Conservation (phyloP, 2,113 vertebrate genomes). For the Nanorana parkeri region DNA sequence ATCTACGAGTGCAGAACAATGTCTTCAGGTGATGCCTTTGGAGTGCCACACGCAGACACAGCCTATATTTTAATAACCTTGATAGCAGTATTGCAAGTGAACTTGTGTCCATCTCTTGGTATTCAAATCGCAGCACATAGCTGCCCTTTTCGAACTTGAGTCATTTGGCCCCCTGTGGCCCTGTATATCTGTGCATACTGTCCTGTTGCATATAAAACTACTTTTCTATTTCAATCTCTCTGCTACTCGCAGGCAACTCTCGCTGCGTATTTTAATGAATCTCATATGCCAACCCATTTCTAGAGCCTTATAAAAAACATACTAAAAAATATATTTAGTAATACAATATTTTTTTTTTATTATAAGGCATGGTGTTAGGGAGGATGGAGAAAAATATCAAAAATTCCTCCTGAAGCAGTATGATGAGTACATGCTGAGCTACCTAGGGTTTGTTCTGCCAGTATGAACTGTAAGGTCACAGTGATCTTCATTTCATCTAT, state of each 20-base stretch:
- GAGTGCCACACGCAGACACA: conserved; percentile 18
- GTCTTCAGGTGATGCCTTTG: conserved; percentile 50
- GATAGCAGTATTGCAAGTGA: conserved; percentile 32
- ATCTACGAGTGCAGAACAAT: conserved; percentile 47
- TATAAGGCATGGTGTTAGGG: neutral
- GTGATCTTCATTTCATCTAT: neutral
- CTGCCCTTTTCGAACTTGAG: conserved; percentile 11
- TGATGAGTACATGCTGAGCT: neutral
- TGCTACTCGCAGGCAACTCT: neutral
- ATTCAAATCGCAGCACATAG: conserved; percentile 20
- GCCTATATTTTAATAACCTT: conserved; percentile 48
- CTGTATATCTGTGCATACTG: conserved; percentile 6
- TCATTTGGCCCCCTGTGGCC: conserved; percentile 24
- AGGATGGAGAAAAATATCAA: no score
- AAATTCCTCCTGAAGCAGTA: neutral
- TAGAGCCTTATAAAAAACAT: neutral
- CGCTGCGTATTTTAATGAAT: conserved; percentile 21
- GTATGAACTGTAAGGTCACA: neutral
- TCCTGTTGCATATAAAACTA: conserved; percentile 21
- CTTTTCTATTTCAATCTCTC: neutral
- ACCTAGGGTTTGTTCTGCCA: neutral
- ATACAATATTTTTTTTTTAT: neutral
- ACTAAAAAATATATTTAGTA: neutral
- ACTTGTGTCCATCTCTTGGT: conserved; percentile 9
- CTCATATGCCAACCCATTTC: neutral